Base-by-base conservation (phyloP, 2,113 vertebrate genomes). In the Sander vitreus region DNA sequence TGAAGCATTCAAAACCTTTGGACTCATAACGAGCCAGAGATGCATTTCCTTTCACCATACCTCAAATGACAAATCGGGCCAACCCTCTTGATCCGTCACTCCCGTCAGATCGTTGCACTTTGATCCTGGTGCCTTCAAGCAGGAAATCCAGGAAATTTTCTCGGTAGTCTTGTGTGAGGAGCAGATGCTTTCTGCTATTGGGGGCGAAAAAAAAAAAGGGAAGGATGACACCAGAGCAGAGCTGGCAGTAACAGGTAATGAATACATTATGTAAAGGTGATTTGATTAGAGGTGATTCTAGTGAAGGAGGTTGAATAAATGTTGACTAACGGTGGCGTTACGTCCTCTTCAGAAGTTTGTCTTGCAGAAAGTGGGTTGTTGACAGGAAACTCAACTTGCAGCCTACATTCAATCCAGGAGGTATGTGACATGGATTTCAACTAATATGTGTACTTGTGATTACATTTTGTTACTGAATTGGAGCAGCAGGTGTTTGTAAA, bases 21-120 rank as follows among this genome's bases (percentile, higher is more conserved):
- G 92, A 80, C 39, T 74, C 72, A 62, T 62, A 47, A 72, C 2
- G 6, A n/a, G 55, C 43, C 18, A 47, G 12, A 43, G 69, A 57
- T 57, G 6, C 19, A 8, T 10, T 69, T 39, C 51, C 39, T 66
- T 53, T 55, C 60, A 58, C 33, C 11, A 8, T n/a, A n/a, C 39
- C 6, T 66, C 6, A 0, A 66, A 74, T 73, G 64, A 79, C 80
- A 54, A 58, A 63, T 47, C 2, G 4, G 33, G 21, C 82, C 84
- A n/a, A 43, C 84, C 92, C 81, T 63, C 74, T 3, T 27, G 7
- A 67, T 60, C 43, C 9, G 77, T 83, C 82, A 72, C 79, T 81
- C 55, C 81, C 21, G 4, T 77, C 64, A 19, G 5, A 16, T 62
- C 12, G 53, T 51, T 88, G 92, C 66, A 92, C 95, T 96, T 96